Percentiles rank a stretch among this genome's conserved stretches.
Conservation (phyloP, 1,140 invertebrate genomes). For the Himalopsyche phryganea region DNA sequence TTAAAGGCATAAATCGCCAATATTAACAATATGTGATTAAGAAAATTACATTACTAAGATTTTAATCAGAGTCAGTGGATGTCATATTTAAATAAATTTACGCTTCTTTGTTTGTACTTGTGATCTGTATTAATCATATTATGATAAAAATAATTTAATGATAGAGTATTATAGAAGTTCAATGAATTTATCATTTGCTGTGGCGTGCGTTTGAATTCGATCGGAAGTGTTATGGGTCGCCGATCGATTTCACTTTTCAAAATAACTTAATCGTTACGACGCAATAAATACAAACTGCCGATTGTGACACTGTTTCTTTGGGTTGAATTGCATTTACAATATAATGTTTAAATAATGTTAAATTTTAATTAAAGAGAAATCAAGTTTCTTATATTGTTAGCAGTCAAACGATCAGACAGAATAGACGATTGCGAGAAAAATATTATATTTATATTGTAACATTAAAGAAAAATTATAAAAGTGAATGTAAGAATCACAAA, state of each 20-base stretch:
- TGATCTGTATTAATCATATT: constrained; percentile 23
- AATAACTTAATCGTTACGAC: too few species aligned
- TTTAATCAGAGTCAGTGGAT: constrained; percentile 19
- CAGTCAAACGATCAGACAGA: not conserved
- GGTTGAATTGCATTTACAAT: too few species aligned
- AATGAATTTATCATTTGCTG: not conserved
- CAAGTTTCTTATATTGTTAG: constrained; percentile 2
- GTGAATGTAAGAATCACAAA: constrained; percentile 6
- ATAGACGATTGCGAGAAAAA: not conserved
- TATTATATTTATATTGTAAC: constrained; percentile 6
- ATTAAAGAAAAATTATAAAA: not conserved
- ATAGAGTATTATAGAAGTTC: not conserved
- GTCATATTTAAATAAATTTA: constrained; percentile 14
- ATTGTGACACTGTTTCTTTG: too few species aligned
- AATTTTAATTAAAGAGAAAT: constrained; percentile 1
- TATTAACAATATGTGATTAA: constrained; percentile 26
- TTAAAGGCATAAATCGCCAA: constrained; percentile 23
- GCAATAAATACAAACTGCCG: too few species aligned
- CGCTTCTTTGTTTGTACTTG: constrained; percentile 26
- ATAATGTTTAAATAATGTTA: not conserved
- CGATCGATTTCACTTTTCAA: too few species aligned
- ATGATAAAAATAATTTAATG: constrained; percentile 4
- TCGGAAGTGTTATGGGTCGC: too few species aligned
- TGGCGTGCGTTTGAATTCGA: not conserved
- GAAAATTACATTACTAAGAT: constrained; percentile 24